Percentiles rank a stretch among this genome's conserved stretches.
Evolutionary conservation across 2,113 vertebrate genomes (phyloP).

Genomic region (Myxocyprinus asiaticus): DNA sequence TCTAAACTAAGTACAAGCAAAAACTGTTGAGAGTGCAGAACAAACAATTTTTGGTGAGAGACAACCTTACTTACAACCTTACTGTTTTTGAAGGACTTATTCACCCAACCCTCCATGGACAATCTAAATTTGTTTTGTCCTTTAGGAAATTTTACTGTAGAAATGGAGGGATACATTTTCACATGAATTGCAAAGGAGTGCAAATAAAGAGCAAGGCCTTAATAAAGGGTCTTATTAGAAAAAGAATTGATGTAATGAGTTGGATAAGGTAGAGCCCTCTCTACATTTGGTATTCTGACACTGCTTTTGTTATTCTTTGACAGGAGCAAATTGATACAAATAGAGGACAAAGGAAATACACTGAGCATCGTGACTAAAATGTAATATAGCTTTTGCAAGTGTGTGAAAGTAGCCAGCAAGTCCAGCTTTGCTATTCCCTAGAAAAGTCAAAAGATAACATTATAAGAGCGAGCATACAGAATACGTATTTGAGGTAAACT

Average conservation of each 20-base stretch:
- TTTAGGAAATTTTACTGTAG: constrained; percentile 17
- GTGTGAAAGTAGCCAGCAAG: not conserved
- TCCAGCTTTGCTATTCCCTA: not conserved
- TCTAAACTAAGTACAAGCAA: not conserved
- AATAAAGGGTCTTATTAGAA: constrained; percentile 42
- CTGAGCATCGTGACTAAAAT: constrained; percentile 33
- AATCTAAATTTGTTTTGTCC: constrained; percentile 23
- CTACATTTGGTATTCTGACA: constrained; percentile 35
- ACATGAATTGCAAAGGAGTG: constrained; percentile 11
- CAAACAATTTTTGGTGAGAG: not conserved
- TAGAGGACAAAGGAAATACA: constrained; percentile 46
- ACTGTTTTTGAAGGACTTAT: constrained; percentile 12
- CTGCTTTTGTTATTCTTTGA: constrained; percentile 31
- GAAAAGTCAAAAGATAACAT: not conserved
- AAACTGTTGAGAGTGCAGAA: not conserved
- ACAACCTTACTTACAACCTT: too few relatives aligned
- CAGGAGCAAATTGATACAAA: constrained; percentile 40
- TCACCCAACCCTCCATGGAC: constrained; percentile 16
- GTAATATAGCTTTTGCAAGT: constrained; percentile 11
- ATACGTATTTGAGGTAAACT: constrained; percentile 12
- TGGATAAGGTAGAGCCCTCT: constrained; percentile 21
- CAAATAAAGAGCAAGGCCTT: constrained; percentile 31
- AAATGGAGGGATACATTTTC: not conserved
- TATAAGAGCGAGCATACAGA: not conserved
- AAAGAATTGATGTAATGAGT: constrained; percentile 34